Conservation (phyloP, 2,113 vertebrate species). For the Myotis yumanensis region DNA sequence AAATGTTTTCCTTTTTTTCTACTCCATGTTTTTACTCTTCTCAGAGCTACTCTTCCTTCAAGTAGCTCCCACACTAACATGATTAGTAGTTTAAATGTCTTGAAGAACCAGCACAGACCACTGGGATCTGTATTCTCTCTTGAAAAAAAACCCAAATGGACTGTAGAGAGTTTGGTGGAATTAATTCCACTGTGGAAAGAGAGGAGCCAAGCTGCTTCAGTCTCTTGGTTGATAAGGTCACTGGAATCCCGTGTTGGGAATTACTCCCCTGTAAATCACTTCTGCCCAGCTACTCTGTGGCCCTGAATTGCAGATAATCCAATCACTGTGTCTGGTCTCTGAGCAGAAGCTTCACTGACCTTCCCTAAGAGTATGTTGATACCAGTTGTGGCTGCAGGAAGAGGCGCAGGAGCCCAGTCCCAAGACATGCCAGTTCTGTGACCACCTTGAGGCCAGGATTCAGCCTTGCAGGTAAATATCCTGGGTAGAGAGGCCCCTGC, state of each 20-base stretch:
- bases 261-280: slow-evolving; percentile 65
- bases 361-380: slow-evolving; percentile 5
- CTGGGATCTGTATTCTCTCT: slow-evolving; percentile 64
- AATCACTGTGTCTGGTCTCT: slow-evolving; percentile 18
- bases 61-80: slow-evolving; percentile 49
- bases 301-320: slow-evolving; percentile 54
- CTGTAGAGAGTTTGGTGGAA: slow-evolving; percentile 64
- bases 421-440: background rate
- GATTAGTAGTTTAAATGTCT: slow-evolving; percentile 51
- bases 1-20: background rate
- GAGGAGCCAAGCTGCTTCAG: slow-evolving; percentile 48
- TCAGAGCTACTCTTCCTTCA: slow-evolving; percentile 69
- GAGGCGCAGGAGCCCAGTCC: background rate
- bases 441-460: background rate
- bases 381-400: background rate
- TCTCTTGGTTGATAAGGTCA: slow-evolving; percentile 76
- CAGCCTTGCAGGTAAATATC: background rate
- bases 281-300: background rate
- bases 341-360: slow-evolving; percentile 25
- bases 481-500: background rate
- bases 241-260: slow-evolving; percentile 60
- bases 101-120: slow-evolving; percentile 61
- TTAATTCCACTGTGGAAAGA: slow-evolving; percentile 68
- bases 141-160: slow-evolving; percentile 68
- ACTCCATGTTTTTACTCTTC: slow-evolving; percentile 27